phyloP scores from a whole-genome alignment of 2,888 invertebrate species.

The Archaeoteleia sp. region DNA sequence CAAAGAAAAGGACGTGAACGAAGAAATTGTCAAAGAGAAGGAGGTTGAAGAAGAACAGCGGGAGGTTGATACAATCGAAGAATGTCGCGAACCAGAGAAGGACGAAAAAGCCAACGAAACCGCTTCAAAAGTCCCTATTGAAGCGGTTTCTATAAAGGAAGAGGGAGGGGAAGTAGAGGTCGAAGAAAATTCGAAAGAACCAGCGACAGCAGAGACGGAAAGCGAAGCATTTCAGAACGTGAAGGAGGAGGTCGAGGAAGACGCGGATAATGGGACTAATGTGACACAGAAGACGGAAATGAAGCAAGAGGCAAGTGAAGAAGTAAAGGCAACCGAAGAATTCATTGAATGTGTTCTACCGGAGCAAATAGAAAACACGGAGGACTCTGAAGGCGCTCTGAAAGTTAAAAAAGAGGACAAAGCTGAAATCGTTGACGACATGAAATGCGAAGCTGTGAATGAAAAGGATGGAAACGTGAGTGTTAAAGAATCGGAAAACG shows the following conservation, averaged over 20 bases:
- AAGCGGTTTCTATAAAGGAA: constrained; percentile 8
- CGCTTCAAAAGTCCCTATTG: constrained; percentile 35
- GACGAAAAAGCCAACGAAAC: background rate
- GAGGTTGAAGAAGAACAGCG: constrained; percentile 61
- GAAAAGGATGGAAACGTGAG: constrained; percentile 22
- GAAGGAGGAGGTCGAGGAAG: constrained; percentile 11
- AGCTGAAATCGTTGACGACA: background rate
- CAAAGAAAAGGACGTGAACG: constrained; percentile 13
- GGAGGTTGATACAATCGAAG: constrained; percentile 31
- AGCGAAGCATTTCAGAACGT: constrained; percentile 16
- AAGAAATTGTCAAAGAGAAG: constrained; percentile 44
- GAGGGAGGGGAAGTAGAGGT: constrained; percentile 34
- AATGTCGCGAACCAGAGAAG: constrained; percentile 3
- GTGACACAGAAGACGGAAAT: background rate
- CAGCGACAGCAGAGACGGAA: too few relatives aligned
- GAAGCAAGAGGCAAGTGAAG: constrained; percentile 12
- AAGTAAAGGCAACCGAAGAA: constrained; percentile 2
- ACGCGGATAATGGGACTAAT: background rate
- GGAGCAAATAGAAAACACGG: constrained; percentile 41
- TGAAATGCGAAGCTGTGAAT: constrained; percentile 18
- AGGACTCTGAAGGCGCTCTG: constrained; percentile 47
- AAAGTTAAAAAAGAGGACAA: constrained; percentile 37
- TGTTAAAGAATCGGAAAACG: constrained; percentile 1
- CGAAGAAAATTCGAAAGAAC: constrained; percentile 26
- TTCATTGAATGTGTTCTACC: background rate